Conservation (phyloP, 35 echinoderm and acorn worm species). For the Acanthaster planci region DNA sequence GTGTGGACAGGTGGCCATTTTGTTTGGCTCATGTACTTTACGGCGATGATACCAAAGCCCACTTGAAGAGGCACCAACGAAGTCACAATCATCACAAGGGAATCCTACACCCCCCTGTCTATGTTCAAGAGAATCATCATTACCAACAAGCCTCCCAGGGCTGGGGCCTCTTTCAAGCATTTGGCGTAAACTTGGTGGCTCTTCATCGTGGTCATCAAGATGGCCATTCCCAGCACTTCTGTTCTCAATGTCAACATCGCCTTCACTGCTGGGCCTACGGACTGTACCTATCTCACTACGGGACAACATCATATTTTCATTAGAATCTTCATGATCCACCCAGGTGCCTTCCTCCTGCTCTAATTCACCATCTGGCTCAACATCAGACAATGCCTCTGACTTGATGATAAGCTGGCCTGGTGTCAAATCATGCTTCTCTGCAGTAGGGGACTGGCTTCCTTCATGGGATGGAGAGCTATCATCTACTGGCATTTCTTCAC, state of each 20-base stretch:
- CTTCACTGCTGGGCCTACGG: slow-evolving; percentile 10
- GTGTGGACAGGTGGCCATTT: slow-evolving; percentile 17
- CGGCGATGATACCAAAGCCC: slow-evolving; percentile 20
- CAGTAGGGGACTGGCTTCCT: background rate
- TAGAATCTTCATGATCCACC: slow-evolving; percentile 21
- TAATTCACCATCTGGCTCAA: background rate
- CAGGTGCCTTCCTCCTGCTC: background rate
- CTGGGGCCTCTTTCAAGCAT: slow-evolving; percentile 20
- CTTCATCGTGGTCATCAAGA: background rate
- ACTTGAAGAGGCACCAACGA: slow-evolving; percentile 21
- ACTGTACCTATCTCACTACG: background rate
- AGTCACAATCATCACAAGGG: slow-evolving; percentile 10
- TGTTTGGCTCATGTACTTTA: slow-evolving; percentile 27
- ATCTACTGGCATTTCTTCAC: background rate
- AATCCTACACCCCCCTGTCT: slow-evolving; percentile 11
- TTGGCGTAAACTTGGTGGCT: background rate
- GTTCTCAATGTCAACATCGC: slow-evolving; percentile 17
- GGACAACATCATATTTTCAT: slow-evolving; percentile 20
- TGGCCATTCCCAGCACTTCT: background rate
- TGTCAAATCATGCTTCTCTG: slow-evolving; percentile 17
- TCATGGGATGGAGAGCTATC: background rate
- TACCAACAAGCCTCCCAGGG: background rate
- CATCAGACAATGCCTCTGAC: slow-evolving; percentile 7
- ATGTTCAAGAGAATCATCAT: background rate
- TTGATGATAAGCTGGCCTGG: slow-evolving; percentile 19